phyloP scores from a whole-genome alignment of 2,113 vertebrate genomes.

The Isichthys henryi region DNA sequence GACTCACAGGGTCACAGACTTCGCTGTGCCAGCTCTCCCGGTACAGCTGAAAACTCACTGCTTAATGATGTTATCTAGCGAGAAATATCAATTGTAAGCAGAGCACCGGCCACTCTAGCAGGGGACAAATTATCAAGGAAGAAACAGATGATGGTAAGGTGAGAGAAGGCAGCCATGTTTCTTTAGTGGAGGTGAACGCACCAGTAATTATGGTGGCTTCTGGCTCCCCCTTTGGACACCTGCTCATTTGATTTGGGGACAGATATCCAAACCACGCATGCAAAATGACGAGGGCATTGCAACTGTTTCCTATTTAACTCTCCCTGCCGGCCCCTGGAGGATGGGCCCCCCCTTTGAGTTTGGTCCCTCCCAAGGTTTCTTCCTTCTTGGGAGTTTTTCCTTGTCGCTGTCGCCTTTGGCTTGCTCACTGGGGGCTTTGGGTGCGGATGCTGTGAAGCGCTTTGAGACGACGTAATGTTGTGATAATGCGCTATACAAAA shows the following conservation, averaged over 20 bases:
- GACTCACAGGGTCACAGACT: neutral
- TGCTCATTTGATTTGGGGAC: neutral
- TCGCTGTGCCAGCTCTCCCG: neutral
- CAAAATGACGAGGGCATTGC: neutral
- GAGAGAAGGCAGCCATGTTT: neutral
- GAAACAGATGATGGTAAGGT: neutral
- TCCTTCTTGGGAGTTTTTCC: too few species aligned
- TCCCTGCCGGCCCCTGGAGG: too few species aligned
- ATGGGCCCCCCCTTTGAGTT: too few species aligned
- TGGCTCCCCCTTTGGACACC: neutral
- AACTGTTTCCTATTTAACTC: neutral
- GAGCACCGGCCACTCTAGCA: neutral
- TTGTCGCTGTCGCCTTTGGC: too few species aligned
- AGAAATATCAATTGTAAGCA: neutral
- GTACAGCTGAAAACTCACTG: neutral
- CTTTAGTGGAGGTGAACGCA: neutral
- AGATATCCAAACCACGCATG: neutral
- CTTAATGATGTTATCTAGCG: neutral
- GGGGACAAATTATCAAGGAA: neutral
- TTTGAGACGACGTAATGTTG: too few species aligned
- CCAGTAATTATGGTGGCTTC: neutral
- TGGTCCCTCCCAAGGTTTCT: too few species aligned
- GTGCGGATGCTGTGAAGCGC: too few species aligned
- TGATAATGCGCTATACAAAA: too few species aligned
- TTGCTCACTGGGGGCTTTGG: too few species aligned